These are phyloP conservation scores for Colius striatus DNA, from an alignment of 2,113 vertebrate species.

Conservation along the genomic window DNA sequence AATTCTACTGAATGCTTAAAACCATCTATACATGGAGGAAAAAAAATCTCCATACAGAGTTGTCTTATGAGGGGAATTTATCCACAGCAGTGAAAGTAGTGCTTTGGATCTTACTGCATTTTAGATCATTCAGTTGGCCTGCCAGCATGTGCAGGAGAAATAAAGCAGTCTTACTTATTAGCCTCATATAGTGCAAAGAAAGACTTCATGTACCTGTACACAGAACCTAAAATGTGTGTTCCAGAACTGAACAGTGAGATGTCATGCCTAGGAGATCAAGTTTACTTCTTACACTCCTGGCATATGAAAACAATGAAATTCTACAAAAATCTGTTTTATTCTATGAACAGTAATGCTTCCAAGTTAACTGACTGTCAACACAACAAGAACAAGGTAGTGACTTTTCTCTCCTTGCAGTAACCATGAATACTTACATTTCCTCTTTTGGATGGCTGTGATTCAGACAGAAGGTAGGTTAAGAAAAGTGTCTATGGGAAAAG, in stretches of 20 bases:
- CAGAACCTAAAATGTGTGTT: background rate
- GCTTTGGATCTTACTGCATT: background rate
- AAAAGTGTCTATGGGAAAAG: background rate
- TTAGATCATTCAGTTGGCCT: background rate
- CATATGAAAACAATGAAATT: background rate
- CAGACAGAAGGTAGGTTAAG: background rate
- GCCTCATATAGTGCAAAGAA: background rate
- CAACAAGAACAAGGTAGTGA: background rate
- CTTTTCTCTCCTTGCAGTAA: background rate
- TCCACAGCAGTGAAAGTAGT: background rate
- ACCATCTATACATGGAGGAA: background rate
- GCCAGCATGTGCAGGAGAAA: background rate
- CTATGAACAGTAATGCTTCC: background rate
- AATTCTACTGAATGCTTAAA: background rate
- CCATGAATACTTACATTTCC: background rate
- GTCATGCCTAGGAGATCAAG: background rate
- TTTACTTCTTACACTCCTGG: background rate
- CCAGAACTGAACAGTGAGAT: background rate
- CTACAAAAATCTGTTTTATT: background rate
- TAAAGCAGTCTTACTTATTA: background rate
- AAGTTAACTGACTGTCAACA: background rate
- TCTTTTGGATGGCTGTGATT: background rate
- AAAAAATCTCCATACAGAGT: background rate
- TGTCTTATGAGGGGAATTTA: background rate
- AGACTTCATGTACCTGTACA: background rate